These are phyloP conservation scores for Loripinus fragilis DNA, from an alignment of 2,888 invertebrate genomes.

Conservation along the genomic window DNA sequence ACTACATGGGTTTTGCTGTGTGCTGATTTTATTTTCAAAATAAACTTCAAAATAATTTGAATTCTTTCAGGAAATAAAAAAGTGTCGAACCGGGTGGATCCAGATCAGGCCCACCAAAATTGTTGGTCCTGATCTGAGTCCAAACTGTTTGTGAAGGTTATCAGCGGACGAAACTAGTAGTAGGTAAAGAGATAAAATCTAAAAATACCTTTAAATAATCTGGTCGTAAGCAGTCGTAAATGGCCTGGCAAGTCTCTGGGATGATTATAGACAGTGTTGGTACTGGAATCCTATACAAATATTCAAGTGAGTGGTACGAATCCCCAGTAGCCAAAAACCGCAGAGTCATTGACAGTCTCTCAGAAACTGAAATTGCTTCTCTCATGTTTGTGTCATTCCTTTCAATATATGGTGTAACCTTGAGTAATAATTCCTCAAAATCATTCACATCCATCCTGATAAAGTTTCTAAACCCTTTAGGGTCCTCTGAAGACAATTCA, in stretches of 20 bases:
- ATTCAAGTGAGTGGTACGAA: not conserved
- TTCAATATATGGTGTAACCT: conserved; percentile 27
- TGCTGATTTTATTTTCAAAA: no score
- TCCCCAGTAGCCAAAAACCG: conserved; percentile 30
- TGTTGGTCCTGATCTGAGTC: no score
- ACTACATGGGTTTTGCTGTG: no score
- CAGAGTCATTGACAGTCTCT: conserved; percentile 33
- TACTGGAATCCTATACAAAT: not conserved
- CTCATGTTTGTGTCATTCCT: conserved; percentile 30
- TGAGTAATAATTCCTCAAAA: conserved; percentile 29
- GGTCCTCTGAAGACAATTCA: conserved; percentile 25
- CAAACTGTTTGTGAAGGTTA: no score
- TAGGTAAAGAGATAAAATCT: no score
- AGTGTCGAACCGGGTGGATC: no score
- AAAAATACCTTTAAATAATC: conserved; percentile 1
- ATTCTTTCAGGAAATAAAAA: no score
- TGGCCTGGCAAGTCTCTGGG: not conserved
- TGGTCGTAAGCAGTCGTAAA: not conserved
- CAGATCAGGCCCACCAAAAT: no score
- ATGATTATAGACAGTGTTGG: not conserved
- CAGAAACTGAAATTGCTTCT: conserved; percentile 22
- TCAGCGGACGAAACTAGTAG: no score
- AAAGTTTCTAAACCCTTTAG: conserved; percentile 28
- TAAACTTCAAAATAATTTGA: no score
- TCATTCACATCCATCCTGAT: conserved; percentile 23